These are phyloP conservation scores for Heliconius nattereri DNA, from an alignment of 1,140 invertebrate genomes.

Conservation along the genomic window DNA sequence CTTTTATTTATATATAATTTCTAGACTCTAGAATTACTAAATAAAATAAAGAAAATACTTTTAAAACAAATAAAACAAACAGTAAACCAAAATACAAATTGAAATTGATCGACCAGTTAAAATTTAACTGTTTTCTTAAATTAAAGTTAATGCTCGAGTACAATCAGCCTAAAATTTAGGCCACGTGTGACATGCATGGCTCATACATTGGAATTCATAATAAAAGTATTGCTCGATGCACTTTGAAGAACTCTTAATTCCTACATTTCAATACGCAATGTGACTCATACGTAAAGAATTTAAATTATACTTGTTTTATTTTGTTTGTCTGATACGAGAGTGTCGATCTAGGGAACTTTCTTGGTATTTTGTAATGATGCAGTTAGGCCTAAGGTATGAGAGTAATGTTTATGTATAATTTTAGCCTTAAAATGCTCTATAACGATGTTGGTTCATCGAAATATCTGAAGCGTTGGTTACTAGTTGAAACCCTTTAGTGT, in stretches of 20 bases:
- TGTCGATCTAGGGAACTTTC: slow-evolving; percentile 4
- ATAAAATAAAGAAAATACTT: neutral
- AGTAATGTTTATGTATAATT: neutral
- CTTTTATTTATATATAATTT: too few species aligned
- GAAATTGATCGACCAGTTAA: neutral
- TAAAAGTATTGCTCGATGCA: slow-evolving; percentile 46
- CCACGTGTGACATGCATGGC: slow-evolving; percentile 38
- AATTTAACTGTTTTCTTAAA: neutral
- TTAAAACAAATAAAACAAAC: neutral
- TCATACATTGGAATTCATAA: slow-evolving; percentile 57
- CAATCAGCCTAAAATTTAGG: slow-evolving; percentile 11
- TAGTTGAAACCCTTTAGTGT: too few species aligned
- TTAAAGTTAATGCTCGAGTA: neutral
- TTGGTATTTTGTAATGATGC: slow-evolving; percentile 20
- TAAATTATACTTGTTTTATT: slow-evolving; percentile 25
- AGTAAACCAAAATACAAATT: neutral
- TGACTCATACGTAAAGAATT: slow-evolving; percentile 33
- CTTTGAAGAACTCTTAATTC: slow-evolving; percentile 35
- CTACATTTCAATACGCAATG: slow-evolving; percentile 16
- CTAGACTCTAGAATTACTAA: neutral
- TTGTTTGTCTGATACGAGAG: slow-evolving; percentile 1
- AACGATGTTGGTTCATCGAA: neutral
- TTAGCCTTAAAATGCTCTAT: neutral
- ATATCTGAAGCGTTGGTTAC: too few species aligned
- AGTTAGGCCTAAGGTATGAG: neutral